Percentiles rank a stretch among this genome's conserved stretches.
phyloP scores from a whole-genome alignment of 1,140 invertebrate genomes.

The Eurosta solidaginis region DNA sequence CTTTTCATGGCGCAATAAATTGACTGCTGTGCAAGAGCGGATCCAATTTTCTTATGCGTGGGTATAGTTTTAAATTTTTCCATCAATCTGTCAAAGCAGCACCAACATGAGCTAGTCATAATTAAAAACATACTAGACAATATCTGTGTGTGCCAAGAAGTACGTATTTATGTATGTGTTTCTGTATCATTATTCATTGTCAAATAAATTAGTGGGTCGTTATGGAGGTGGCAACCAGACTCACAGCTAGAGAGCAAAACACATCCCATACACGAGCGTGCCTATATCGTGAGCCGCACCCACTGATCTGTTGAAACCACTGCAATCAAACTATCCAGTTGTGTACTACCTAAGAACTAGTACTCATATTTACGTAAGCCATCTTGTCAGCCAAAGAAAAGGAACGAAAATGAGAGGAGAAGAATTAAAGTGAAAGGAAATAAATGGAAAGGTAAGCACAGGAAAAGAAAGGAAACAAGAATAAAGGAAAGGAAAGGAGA shows the following conservation, averaged over 20 bases:
- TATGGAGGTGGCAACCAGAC: slow-evolving; percentile 45
- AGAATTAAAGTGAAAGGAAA: too few relatives aligned
- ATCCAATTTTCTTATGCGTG: neutral
- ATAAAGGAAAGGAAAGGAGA: too few relatives aligned
- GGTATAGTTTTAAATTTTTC: neutral
- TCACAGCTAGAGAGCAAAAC: slow-evolving; percentile 41
- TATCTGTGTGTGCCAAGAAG: neutral
- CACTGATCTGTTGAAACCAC: too few relatives aligned
- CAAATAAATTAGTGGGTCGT: slow-evolving; percentile 53
- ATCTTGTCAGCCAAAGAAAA: too few relatives aligned
- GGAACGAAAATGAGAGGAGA: too few relatives aligned
- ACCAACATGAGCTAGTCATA: neutral
- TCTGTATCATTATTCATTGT: slow-evolving; percentile 57
- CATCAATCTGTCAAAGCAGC: neutral
- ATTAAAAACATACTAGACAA: neutral
- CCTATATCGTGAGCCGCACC: too few relatives aligned
- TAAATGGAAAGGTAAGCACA: too few relatives aligned
- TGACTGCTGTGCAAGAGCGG: neutral
- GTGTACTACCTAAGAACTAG: too few relatives aligned
- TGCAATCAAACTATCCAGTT: too few relatives aligned
- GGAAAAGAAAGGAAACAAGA: too few relatives aligned
- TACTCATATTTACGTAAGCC: too few relatives aligned
- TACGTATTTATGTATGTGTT: slow-evolving; percentile 46
- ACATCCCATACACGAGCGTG: neutral
- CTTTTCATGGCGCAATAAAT: too few relatives aligned